These are phyloP conservation scores for Spinus olivaceus DNA, from an alignment of 2,797 vertebrate species.

Conservation along the genomic window DNA sequence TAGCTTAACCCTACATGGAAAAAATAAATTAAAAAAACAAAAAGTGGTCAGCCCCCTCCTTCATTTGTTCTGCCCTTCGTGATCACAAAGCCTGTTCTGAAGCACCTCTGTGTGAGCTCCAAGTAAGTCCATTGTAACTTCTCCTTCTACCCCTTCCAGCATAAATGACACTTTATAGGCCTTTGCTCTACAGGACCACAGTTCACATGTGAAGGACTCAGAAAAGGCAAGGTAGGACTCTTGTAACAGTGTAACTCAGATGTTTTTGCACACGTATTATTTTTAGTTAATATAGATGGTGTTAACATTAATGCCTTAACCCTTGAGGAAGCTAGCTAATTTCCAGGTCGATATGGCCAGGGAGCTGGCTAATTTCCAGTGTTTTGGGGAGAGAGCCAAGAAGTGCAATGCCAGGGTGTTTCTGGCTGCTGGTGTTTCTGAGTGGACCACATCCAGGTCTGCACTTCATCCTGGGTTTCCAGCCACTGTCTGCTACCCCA, in stretches of 20 bases:
- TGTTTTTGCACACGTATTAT: constrained; percentile 59
- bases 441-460: not conserved
- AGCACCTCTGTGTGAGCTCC: not conserved
- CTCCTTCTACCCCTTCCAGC: not conserved
- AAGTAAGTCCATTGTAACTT: not conserved
- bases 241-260: constrained; percentile 67
- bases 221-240: constrained; percentile 58
- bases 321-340: constrained; percentile 47
- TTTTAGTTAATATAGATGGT: constrained; percentile 71
- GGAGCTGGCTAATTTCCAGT: constrained; percentile 48
- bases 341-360: constrained; percentile 38
- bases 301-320: constrained; percentile 77
- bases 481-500: not conserved
- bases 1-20: not conserved
- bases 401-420: not conserved
- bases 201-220: constrained; percentile 46
- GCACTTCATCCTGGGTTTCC: not conserved
- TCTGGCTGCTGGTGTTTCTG: constrained; percentile 1
- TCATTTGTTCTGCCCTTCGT: not conserved
- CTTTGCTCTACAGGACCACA: not conserved
- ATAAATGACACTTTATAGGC: not conserved
- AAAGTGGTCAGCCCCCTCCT: not conserved
- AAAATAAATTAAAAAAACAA: not conserved
- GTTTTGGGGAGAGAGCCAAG: constrained; percentile 34
- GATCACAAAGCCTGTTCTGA: not conserved